A percentile compares a stretch with the other conserved stretches of the same genome.
phyloP scores from a whole-genome alignment of 2,113 vertebrate species.

The Aptenodytes forsteri region DNA sequence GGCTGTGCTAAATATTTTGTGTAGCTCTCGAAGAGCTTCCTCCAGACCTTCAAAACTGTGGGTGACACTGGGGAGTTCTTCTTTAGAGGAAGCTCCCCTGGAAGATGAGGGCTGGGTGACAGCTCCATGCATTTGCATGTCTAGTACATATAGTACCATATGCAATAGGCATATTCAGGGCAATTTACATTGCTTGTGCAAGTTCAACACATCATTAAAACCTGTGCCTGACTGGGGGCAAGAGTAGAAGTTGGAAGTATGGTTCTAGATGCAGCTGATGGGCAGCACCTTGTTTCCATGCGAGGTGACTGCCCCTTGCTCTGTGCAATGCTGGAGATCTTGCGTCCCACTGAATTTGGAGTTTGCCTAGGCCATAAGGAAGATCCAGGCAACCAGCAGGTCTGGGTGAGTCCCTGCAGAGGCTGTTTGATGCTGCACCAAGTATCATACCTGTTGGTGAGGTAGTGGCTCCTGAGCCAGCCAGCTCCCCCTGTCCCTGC shows the following conservation, averaged over 20 bases:
- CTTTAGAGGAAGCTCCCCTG: background rate
- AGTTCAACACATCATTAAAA: background rate
- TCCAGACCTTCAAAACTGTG: background rate
- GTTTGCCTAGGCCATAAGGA: background rate
- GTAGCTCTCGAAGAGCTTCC: background rate
- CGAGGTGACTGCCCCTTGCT: background rate
- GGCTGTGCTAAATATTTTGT: background rate
- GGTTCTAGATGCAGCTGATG: background rate
- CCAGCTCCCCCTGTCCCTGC: background rate
- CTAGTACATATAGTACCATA: no score
- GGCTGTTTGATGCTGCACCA: background rate
- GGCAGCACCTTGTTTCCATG: background rate
- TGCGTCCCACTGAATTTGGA: background rate
- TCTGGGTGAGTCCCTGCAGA: background rate
- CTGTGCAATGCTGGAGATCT: background rate
- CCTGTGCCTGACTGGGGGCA: background rate
- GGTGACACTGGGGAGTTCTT: background rate
- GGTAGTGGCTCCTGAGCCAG: background rate
- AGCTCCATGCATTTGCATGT: background rate
- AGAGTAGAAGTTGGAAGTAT: background rate
- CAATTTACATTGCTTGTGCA: background rate
- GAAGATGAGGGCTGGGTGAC: background rate
- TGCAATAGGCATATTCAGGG: background rate
- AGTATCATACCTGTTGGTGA: background rate
- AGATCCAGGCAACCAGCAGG: background rate